These are phyloP conservation scores for Melanerpes aurifrons DNA, from an alignment of 2,113 vertebrate species.

Conservation along the genomic window DNA sequence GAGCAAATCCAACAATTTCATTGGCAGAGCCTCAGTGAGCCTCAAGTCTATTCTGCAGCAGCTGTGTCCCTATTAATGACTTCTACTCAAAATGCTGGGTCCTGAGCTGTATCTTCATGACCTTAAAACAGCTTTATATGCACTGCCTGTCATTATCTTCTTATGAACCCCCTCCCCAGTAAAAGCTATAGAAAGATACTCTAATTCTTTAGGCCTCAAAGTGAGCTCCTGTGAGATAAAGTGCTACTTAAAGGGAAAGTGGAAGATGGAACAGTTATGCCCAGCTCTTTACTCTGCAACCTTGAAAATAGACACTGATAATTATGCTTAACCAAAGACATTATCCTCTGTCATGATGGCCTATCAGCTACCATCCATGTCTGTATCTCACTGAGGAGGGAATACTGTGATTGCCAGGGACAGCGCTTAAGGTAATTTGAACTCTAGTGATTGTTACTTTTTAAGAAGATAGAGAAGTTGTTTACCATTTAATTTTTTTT, in stretches of 20 bases:
- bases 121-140: neutral
- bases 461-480: neutral
- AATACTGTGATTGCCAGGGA: neutral
- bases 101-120: neutral
- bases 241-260: neutral
- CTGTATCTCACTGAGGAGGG: neutral
- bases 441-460: neutral
- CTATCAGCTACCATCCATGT: rapidly evolving
- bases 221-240: neutral
- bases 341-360: neutral
- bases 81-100: neutral
- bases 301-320: neutral
- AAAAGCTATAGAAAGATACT: neutral
- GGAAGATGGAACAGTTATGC: neutral
- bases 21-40: neutral
- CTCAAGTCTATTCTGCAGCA: neutral
- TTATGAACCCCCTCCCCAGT: neutral
- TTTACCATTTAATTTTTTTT: neutral
- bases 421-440: neutral
- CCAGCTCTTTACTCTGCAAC: neutral
- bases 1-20: neutral
- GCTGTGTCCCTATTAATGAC: neutral
- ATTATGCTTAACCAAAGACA: neutral
- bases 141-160: neutral
- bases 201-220: neutral